Evolutionary conservation across 1,140 invertebrate genomes (phyloP), one percentile per base, ranked within the genome.

Genomic region (Asbolus verrucosus): DNA sequence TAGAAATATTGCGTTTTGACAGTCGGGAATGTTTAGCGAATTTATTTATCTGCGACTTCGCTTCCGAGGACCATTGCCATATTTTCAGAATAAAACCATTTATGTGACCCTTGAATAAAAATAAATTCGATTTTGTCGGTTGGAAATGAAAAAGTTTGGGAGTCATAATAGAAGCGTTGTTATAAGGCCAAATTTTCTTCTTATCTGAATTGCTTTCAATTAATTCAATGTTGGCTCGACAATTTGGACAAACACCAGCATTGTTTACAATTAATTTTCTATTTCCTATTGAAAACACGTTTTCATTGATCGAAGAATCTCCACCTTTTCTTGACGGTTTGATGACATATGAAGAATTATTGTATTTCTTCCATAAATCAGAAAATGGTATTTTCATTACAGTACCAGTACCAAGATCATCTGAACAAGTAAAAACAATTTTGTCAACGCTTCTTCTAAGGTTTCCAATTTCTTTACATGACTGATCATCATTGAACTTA

Each of bases 81-180:
- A 92, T 90, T 83, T 94, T 93, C 38, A 94, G 81, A 15, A 91
- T 87, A 82, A 92, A 93, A 0, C 91, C 91, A 18, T 85, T 83
- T 36, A 90, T 85, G 31, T 86, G 85, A 1, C 84, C 82, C 69
- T 87, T 87, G 2, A 79, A 71, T 71, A 76, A 71, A 76, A 74
- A 36, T 38, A 84, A 50, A 67, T 84, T 75, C 2, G 46, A 31
- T 65, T 74, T 62, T 13, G 73, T 70, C 6, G 71, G 54, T 15
- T 71, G 65, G 41, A 80, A 78, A 30, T 68, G 38, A 62, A 78
- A 79, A 15, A 70, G 16, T 13, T 69, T 71, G 1, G 78, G 81
- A 66, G 73, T 82, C 69, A 77, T 72, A 9, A 75, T 73, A 30
- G 63, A 75, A 9, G 74, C 67, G 39, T 78, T 78, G 21, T 70